Evolutionary conservation across 1,140 invertebrate genomes (phyloP).

Genomic region (Saccostrea glomerata): DNA sequence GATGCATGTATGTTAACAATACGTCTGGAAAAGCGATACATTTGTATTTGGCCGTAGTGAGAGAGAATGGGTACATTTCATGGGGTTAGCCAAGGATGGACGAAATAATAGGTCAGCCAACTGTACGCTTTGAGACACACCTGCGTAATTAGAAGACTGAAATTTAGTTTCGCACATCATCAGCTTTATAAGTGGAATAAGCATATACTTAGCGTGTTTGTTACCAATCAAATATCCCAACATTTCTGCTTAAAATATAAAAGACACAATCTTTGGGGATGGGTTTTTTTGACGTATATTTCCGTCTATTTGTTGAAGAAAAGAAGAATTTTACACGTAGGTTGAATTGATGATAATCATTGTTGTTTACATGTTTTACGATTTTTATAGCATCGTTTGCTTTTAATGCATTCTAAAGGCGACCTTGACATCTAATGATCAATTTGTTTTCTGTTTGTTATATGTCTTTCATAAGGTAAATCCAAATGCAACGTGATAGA

Average conservation of each 20-base stretch:
- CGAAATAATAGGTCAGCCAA: neutral
- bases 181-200: neutral
- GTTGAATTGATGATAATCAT: neutral
- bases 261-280: neutral
- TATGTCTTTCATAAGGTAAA: constrained; percentile 14
- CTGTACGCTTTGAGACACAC: neutral
- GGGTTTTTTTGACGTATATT: neutral
- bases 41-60: neutral
- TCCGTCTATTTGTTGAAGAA: neutral
- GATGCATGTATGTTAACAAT: constrained; percentile 19
- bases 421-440: constrained; percentile 14
- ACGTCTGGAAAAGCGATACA: constrained; percentile 4
- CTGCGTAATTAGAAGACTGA: neutral
- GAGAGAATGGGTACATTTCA: neutral
- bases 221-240: neutral
- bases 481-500: neutral
- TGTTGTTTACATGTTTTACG: neutral
- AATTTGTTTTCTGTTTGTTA: neutral
- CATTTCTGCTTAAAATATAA: neutral
- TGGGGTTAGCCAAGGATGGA: constrained; percentile 15
- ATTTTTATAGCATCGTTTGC: constrained; percentile 8
- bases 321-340: neutral
- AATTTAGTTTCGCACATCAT: neutral
- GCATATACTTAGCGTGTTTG: constrained; percentile 2
- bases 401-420: neutral